Conservation (phyloP, 2,113 vertebrate species). For the Actinemys pallida region DNA sequence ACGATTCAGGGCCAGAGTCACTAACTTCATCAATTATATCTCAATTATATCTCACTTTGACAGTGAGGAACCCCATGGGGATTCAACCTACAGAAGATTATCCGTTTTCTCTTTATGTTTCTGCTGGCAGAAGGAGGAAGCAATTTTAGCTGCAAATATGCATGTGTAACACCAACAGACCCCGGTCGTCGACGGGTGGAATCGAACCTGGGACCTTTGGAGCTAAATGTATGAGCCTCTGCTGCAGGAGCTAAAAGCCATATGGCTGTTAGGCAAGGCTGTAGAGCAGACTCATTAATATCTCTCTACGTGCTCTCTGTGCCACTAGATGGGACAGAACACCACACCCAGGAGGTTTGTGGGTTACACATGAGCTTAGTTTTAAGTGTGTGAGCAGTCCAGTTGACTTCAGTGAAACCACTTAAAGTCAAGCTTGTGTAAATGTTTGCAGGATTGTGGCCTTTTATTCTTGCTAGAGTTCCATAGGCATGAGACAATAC, state of each 20-base stretch:
- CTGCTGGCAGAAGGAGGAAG: neutral
- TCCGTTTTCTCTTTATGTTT: neutral
- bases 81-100: neutral
- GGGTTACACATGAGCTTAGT: neutral
- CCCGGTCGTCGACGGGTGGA: accelerated
- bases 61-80: neutral
- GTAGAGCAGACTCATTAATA: no score
- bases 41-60: neutral
- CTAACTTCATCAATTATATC: neutral
- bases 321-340: no score
- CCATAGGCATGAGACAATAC: neutral
- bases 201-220: no score
- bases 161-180: no score
- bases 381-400: neutral
- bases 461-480: neutral
- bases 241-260: no score
- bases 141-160: neutral
- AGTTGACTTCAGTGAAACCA: neutral
- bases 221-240: no score
- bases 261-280: no score
- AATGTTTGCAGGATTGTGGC: neutral
- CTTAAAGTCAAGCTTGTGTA: neutral
- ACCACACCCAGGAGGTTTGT: no score
- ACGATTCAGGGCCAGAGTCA: neutral
- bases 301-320: no score